Percentiles rank a stretch among this genome's conserved stretches.
phyloP scores from a whole-genome alignment of 2,113 vertebrate genomes.

The Sialia sialis region DNA sequence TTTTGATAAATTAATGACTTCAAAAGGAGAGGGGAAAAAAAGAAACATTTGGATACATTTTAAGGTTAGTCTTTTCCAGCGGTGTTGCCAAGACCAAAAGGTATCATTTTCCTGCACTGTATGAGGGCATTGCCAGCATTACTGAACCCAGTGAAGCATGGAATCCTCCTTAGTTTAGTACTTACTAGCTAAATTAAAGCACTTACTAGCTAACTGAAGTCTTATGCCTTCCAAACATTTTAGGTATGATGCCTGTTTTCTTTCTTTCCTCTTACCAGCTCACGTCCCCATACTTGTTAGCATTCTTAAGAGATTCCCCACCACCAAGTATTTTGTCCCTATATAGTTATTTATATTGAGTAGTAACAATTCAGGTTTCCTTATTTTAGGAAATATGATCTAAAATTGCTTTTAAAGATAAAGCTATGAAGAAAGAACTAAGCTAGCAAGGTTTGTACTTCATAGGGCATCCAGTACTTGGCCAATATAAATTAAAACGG shows the following conservation, averaged over 20 bases:
- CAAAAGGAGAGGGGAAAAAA: neutral
- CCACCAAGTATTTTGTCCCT: neutral
- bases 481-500: neutral
- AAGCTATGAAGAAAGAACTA: neutral
- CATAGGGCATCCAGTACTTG: neutral
- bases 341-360: neutral
- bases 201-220: neutral
- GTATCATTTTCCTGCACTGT: neutral
- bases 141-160: neutral
- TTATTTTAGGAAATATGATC: neutral
- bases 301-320: neutral
- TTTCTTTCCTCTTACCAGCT: neutral
- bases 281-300: neutral
- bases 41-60: neutral
- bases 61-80: neutral
- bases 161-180: neutral
- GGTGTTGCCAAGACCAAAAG: neutral
- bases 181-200: neutral
- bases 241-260: neutral
- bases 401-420: neutral
- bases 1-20: neutral
- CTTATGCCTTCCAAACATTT: neutral
- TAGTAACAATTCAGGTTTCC: neutral
- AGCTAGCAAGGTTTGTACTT: neutral
- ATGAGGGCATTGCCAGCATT: neutral